Base-by-base conservation (phyloP, 1,140 invertebrate genomes). In the Ceratina calcarata region DNA sequence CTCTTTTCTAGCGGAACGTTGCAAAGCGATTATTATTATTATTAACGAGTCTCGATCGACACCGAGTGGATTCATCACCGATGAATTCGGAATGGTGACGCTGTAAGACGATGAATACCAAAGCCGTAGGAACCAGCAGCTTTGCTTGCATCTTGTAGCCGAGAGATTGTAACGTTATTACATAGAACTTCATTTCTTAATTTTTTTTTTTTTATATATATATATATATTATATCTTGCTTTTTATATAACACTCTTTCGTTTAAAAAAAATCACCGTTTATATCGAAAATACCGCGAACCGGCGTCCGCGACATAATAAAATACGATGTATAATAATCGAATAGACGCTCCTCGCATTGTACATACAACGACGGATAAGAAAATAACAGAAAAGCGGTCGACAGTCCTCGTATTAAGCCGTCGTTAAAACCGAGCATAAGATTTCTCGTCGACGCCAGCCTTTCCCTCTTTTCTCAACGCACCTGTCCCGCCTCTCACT, bases 351-450 rank as follows among this genome's bases (percentile, higher is more conserved):
- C 78, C 82, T 64, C n/a, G 84, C 84, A 78, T 71, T 78, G 87
- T 89, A 89, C 87, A 90, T 89, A 89, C 87, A 90, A 89, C 86
- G 87, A 87, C 85, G 74, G 81, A 87, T 88, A 86, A 82, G 86
- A 88, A 89, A 88, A 89, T 90, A 87, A 90, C 71, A 78, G 81
- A 86, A 71, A 87, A 87, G 81, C 83, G 80, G 82, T 85, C 77
- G 55, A 78, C 78, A 65, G 58, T 78, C 67, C 53, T n/a, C 62
- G n/a, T 65, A 37, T 81, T 84, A 85, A 85, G 83, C 82, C 82
- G 78, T 82, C 64, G 49, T 85, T 70, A 66, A 74, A 62, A 72
- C 16, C 45, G 64, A 45, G 37, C 37, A 45, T 2, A 45, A 45
- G 37, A 45, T 66, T 61, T 51, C 68, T 62, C 69, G 72, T 81